A percentile compares a stretch with the other conserved stretches of the same genome.
Conservation (phyloP, 2,113 vertebrate species). For the Myiopsitta monachus region DNA sequence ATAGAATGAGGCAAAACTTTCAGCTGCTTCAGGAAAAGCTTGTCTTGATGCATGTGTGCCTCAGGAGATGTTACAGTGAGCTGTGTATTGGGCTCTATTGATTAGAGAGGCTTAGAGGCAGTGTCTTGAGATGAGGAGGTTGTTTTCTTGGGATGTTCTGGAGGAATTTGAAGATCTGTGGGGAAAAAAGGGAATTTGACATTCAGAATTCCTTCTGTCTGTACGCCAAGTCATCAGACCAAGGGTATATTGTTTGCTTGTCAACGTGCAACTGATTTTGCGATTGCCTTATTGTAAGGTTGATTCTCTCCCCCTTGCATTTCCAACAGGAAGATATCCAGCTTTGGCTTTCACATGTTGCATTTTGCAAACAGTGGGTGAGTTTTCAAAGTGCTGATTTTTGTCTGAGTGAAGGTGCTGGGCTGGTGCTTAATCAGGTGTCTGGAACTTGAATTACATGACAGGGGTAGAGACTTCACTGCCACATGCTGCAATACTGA, state of each 20-base stretch:
- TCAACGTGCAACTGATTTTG: background rate
- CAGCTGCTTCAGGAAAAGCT: background rate
- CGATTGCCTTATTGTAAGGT: background rate
- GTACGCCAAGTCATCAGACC: fast-evolving
- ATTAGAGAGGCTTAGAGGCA: background rate
- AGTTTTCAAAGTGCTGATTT: conserved; percentile 47
- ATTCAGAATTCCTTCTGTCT: background rate
- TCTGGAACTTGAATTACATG: background rate
- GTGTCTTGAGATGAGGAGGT: background rate
- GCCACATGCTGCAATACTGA: background rate
- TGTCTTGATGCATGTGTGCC: background rate
- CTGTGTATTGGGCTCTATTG: background rate
- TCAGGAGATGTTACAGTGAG: background rate
- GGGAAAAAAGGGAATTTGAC: background rate
- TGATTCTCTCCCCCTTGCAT: background rate
- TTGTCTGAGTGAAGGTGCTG: background rate
- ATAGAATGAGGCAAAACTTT: background rate
- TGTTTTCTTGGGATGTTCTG: background rate
- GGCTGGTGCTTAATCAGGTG: background rate
- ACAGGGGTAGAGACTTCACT: background rate
- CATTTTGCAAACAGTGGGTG: conserved; percentile 98
- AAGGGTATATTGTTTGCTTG: background rate
- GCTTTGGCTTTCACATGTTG: conserved; percentile 93
- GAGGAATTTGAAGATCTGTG: background rate
- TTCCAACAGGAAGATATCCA: conserved; percentile 87